Percentiles rank a stretch among this genome's conserved stretches.
These are phyloP conservation scores for Vollenhovia emeryi DNA, from an alignment of 1,140 invertebrate genomes.

Conservation along the genomic window DNA sequence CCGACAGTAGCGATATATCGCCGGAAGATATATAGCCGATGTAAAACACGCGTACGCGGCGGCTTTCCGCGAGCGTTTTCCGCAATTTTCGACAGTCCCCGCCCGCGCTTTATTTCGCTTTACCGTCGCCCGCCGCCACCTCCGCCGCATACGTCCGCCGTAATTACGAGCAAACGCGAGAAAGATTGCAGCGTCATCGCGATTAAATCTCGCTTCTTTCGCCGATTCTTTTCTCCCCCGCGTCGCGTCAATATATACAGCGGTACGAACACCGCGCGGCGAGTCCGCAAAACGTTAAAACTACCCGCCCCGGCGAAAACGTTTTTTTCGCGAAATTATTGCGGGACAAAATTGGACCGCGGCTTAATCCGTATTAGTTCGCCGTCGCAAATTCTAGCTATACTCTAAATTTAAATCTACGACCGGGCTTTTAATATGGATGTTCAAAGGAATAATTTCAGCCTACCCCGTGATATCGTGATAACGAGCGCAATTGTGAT, in stretches of 20 bases:
- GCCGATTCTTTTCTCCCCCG: constrained; percentile 33
- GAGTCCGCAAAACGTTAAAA: constrained; percentile 34
- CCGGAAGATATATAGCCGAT: not conserved
- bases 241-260: constrained; percentile 28
- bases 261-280: not conserved
- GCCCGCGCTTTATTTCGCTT: constrained; percentile 5
- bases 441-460: not conserved
- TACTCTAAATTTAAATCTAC: constrained; percentile 24
- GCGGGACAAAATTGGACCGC: constrained; percentile 36
- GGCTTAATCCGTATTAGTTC: constrained; percentile 49
- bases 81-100: constrained; percentile 22
- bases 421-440: not conserved
- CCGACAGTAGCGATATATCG: constrained; percentile 14
- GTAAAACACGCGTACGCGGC: not conserved
- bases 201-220: constrained; percentile 54
- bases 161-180: constrained; percentile 44
- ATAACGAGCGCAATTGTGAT: constrained; percentile 9
- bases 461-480: not conserved
- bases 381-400: not conserved
- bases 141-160: constrained; percentile 14
- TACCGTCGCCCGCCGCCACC: not conserved
- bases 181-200: constrained; percentile 51
- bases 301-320: not conserved
- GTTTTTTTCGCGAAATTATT: constrained; percentile 47
- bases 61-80: constrained; percentile 8